Evolutionary conservation across 2,888 invertebrate species (phyloP), one percentile per base, ranked within the genome.

Genomic region (Philonicus albiceps): DNA sequence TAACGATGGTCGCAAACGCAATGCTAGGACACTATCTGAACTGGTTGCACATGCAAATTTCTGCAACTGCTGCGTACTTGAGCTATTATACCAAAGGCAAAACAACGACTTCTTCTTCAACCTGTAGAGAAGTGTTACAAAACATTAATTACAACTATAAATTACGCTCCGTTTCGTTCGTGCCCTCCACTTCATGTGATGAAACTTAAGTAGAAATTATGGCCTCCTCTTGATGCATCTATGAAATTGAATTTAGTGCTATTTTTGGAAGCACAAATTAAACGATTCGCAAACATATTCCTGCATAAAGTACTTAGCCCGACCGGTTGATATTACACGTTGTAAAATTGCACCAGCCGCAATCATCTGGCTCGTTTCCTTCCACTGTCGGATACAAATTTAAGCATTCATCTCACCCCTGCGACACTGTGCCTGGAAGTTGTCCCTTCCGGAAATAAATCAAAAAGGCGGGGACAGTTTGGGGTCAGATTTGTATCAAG

Each of bases 401-500:
- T 80, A 80, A 80, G 27, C 31, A 80, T 80, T 53, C 80, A 53
- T 80, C 30, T 40, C 80, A n/a, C 40, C 43, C 53, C 22, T 76
- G 40, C 40, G 80, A 27, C 49, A 43, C 40, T 7, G 53, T 49
- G 80, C 80, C 53, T 53, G 31, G 80, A 30, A 80, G n/a, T 80
- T 19, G 74, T 80, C 55, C 81, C 81, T 55, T 81, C 16, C 34
- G 81, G 49, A 64, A 30, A 81, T 81, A 81, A 81, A 81, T 81
- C 81, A 81, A 64, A n/a, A 55, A 22, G 81, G 31, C 55, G 31
- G 34, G 55, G 55, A 81, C 81, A 49, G 30, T 55, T 55, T 55
- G 34, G 34, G 81, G 81, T 81, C 81, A 81, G 81, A 81, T 81
- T 81, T 81, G 30, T 55, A 81, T 81, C 81, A 34, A n/a, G 27